phyloP scores from a whole-genome alignment of 2,888 invertebrate genomes.

The Lordiphosa andalusiaca region DNA sequence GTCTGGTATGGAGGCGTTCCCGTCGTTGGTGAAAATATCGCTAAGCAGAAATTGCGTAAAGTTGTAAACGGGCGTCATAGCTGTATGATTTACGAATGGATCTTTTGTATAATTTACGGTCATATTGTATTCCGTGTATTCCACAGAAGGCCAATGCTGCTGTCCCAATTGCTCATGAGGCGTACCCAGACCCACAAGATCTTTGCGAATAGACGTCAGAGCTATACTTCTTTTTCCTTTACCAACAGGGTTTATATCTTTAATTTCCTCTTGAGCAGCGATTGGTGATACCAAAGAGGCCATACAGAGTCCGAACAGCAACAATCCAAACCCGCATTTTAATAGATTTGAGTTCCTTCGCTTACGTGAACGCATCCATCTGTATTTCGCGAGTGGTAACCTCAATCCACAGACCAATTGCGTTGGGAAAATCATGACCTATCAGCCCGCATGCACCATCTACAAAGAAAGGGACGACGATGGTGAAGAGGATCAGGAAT shows the following conservation, averaged over 20 bases:
- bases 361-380: too few species aligned
- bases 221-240: not conserved
- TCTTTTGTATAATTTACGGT: not conserved
- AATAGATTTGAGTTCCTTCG: too few species aligned
- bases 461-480: too few species aligned
- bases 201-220: not conserved
- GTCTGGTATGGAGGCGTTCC: slow-evolving; percentile 18
- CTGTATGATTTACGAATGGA: not conserved
- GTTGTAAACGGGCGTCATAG: slow-evolving; percentile 17
- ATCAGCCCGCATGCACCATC: too few species aligned
- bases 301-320: not conserved
- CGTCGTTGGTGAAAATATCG: not conserved
- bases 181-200: slow-evolving; percentile 25
- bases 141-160: slow-evolving; percentile 5
- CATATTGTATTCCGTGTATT: slow-evolving; percentile 14
- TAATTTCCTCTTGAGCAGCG: not conserved
- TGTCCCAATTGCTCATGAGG: slow-evolving; percentile 38
- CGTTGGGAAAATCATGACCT: too few species aligned
- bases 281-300: not conserved
- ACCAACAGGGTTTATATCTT: too few species aligned
- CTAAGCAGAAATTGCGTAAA: slow-evolving; percentile 19
- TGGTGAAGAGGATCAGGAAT: too few species aligned
- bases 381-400: too few species aligned
- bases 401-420: too few species aligned
- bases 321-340: too few species aligned